Base-by-base conservation (phyloP, 1,140 invertebrate species). In the Cepaea nemoralis region DNA sequence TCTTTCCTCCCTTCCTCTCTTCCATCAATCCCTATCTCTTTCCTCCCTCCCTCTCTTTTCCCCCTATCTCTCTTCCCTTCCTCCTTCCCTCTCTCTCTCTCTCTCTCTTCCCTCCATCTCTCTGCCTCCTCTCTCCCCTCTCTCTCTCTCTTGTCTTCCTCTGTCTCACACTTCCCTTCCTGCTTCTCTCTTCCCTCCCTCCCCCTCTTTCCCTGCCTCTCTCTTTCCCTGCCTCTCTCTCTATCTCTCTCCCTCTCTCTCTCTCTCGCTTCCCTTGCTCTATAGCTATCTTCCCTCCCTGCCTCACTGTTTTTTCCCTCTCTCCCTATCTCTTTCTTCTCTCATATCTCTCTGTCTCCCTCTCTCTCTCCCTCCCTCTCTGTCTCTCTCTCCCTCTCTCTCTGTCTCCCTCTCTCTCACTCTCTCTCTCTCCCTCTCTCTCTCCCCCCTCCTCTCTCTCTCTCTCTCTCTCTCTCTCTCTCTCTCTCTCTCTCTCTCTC, bases 401-500 rank as follows among this genome's bases (percentile, higher is more conserved):
- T n/a, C n/a, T n/a, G n/a, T n/a, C n/a, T n/a, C n/a, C n/a, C n/a
- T n/a, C n/a, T n/a, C n/a, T n/a, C 50, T 55, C 50, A 16, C 50
- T 55, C 50, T n/a, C 50, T 55, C 50, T n/a, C 50, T n/a, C 50
- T 55, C 50, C n/a, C 50, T 55, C 50, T 55, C 50, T 55, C 50
- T n/a, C 50, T 55, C 50, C 50, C 50, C 50, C 50, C 50, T n/a
- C n/a, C 50, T 55, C 50, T 55, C 50, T 55, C 50, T n/a, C 50
- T 55, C 50, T n/a, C n/a, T n/a, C n/a, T n/a, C n/a, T n/a, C n/a
- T n/a, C n/a, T n/a, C 50, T n/a, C 50, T 55, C 50, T 55, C 50
- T 55, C 50, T 55, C 50, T 55, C 50, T n/a, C 50, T 55, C 50
- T n/a, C 50, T 55, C 50, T 55, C 50, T n/a, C n/a, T n/a, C n/a